These are phyloP conservation scores for Lacanobia oleracea DNA, from an alignment of 2,888 invertebrate species.

Conservation along the genomic window DNA sequence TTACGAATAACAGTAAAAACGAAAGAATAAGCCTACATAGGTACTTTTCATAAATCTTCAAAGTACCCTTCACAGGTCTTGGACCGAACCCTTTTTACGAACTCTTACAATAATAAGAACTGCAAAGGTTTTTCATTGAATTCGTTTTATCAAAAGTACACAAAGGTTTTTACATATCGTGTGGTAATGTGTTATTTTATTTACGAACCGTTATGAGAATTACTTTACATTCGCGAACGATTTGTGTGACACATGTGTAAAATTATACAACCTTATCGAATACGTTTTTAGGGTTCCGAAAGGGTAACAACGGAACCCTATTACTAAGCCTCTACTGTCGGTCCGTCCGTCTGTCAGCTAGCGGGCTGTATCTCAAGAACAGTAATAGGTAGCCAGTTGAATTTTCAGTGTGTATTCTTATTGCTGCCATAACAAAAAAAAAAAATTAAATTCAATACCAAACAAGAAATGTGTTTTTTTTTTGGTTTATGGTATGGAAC, in stretches of 20 bases:
- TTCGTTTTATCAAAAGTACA: conserved; percentile 22
- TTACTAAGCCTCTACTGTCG: no score
- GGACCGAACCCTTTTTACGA: conserved; percentile 50
- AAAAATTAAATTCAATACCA: no score
- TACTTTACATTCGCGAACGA: neutral
- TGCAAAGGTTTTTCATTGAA: conserved; percentile 24
- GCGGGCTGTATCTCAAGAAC: no score
- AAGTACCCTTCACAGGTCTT: conserved; percentile 29
- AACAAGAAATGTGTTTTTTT: no score
- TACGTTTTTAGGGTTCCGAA: no score
- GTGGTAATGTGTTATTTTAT: conserved; percentile 21
- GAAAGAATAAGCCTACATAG: neutral
- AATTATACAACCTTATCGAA: neutral
- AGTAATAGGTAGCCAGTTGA: no score
- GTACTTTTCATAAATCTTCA: conserved; percentile 19
- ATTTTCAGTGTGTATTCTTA: no score
- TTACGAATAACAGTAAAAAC: neutral
- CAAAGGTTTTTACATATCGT: conserved; percentile 22
- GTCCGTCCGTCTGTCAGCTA: no score
- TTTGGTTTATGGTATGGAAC: no score
- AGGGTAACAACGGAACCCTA: no score
- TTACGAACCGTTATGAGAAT: conserved; percentile 11
- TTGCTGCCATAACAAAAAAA: no score
- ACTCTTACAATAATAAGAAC: conserved; percentile 23
- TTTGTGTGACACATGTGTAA: neutral